These are phyloP conservation scores for Ericerus pela DNA, from an alignment of 1,140 invertebrate species.

Conservation along the genomic window DNA sequence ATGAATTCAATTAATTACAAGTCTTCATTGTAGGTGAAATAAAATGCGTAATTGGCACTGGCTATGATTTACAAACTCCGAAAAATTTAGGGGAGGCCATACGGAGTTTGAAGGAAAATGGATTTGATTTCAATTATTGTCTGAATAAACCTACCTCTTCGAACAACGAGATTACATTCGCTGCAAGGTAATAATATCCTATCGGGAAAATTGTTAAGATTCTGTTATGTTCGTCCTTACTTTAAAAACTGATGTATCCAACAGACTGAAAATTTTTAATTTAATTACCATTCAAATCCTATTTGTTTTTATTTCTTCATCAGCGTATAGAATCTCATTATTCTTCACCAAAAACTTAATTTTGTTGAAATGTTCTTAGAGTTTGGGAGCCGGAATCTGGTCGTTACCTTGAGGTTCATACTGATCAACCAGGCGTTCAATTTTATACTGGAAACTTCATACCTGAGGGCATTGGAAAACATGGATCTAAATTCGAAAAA, in stretches of 20 bases:
- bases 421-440: constrained; percentile 77
- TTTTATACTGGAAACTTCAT: constrained; percentile 54
- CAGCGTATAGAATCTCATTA: too few relatives aligned
- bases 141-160: constrained; percentile 30
- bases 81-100: constrained; percentile 37
- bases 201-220: neutral
- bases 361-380: too few relatives aligned
- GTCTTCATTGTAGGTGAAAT: constrained; percentile 32
- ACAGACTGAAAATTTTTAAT: too few relatives aligned
- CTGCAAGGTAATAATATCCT: constrained; percentile 10
- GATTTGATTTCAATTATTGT: constrained; percentile 55
- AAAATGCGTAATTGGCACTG: constrained; percentile 41
- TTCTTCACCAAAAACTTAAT: too few relatives aligned
- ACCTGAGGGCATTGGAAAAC: constrained; percentile 45
- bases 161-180: constrained; percentile 4
- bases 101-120: constrained; percentile 33
- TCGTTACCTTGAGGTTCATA: constrained; percentile 43
- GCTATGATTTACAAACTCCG: constrained; percentile 49
- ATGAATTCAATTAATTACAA: too few relatives aligned
- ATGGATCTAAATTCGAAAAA: constrained; percentile 47
- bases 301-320: too few relatives aligned
- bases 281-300: too few relatives aligned
- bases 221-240: neutral
- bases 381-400: constrained; percentile 15
- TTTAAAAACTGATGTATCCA: neutral